phyloP scores from a whole-genome alignment of 2,888 invertebrate genomes.

The Parnassius apollo region DNA sequence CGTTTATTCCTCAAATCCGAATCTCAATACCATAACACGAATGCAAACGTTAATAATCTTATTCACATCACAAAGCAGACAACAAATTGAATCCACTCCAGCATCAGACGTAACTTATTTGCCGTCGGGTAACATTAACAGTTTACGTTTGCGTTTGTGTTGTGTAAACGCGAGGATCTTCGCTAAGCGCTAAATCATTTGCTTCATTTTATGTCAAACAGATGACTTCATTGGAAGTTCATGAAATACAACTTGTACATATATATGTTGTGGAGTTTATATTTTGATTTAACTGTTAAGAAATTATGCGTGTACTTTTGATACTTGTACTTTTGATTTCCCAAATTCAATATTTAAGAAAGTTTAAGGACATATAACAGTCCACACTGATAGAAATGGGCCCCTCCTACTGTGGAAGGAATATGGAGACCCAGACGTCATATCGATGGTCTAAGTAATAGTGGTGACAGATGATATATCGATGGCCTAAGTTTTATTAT shows the following conservation, averaged over 20 bases:
- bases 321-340: too few relatives aligned
- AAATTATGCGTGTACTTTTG: too few relatives aligned
- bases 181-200: constrained; percentile 27
- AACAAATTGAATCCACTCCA: constrained; percentile 21
- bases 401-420: too few relatives aligned
- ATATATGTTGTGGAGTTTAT: too few relatives aligned
- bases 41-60: constrained; percentile 4
- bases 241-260: background rate
- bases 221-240: constrained; percentile 23
- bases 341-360: too few relatives aligned
- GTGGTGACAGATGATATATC: too few relatives aligned
- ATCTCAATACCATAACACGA: background rate
- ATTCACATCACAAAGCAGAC: constrained; percentile 18
- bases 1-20: background rate
- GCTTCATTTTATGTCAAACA: constrained; percentile 27
- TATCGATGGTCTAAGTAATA: too few relatives aligned
- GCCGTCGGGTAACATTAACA: constrained; percentile 24
- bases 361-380: too few relatives aligned
- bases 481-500: too few relatives aligned
- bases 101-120: constrained; percentile 19
- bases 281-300: too few relatives aligned
- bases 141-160: constrained; percentile 25
- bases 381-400: too few relatives aligned
- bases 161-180: constrained; percentile 23
- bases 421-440: too few relatives aligned